Base-by-base conservation (phyloP, 2,797 vertebrate genomes). In the Acanthurus lineatus region DNA sequence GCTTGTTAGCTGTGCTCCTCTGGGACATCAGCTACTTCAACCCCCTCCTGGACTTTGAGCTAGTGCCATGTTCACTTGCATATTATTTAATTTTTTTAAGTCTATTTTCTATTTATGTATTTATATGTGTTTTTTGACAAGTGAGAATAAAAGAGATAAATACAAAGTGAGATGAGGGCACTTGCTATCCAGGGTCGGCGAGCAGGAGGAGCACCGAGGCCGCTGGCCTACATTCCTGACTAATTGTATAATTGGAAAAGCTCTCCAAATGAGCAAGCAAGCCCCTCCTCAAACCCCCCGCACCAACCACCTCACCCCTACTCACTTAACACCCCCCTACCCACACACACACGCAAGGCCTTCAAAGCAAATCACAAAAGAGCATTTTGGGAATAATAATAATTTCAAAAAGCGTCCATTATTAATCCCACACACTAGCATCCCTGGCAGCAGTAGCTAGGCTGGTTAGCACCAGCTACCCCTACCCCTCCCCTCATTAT, bases 181-280 rank as follows among this genome's bases (percentile, higher is more conserved):
- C 86, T 91, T 77, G 79, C 87, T 88, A 93, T 90, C 88, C 90
- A 76, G 91, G 94, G 93, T 95, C 88, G 86, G 57, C 81, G 86
- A 89, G 90, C 81, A 89, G 91, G 92, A 90, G 80, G 91, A 94
- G 91, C 93, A 91, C 90, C 68, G 45, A 92, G 89, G 92, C 95
- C 93, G 89, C 90, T 96, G 95, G 91, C 95, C 95, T 96, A 96
- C 95, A 96, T 96, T 96, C 95, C 94, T 93, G 73, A 92, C 94
- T 96, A 96, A 95, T 95, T 96, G 95, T 95, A 93, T 96, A 96
- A 96, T 96, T 95, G 94, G 93, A 95, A 94, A 95, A 95, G 93
- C 95, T 95, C 93, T 94, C 91, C 92, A 95, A 96, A 95, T 94
- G 94, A 96, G 95, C 94, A 91, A 91, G 91, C 92, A 83, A 87